Base-by-base conservation (phyloP, 2,888 invertebrate species). In the Heliconius sara region DNA sequence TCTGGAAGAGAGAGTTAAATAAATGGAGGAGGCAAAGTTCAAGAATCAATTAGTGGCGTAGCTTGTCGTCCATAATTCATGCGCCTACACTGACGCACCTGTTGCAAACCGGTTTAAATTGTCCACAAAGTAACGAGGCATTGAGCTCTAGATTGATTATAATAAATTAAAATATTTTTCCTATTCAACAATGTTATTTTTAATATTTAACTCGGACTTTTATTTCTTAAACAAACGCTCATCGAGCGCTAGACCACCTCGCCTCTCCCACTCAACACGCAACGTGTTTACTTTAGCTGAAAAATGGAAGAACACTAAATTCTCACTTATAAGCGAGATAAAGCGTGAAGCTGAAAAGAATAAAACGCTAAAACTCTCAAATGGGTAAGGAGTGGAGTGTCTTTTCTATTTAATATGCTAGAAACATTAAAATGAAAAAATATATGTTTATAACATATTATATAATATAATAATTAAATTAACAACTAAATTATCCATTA, bases 31-130 rank as follows among this genome's bases (percentile, higher is more conserved):
- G 80, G 82, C 82, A 84, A 84, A 86, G 85, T 85, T 87, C 85
- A 86, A 85, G 88, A 90, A 91, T 91, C 91, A 91, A 91, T 92
- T 93, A 92, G 89, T 85, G 82, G 82, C 83, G 85, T 85, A 81
- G 76, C 83, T 80, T 83, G 81, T 83, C 85, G 84, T 89, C 85
- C 88, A 92, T 92, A 90, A 92, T 91, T 92, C 91, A 92, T 89
- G 89, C 81, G 84, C 81, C 82, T 81, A 80, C 82, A 84, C 85
- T 84, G 84, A 83, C 84, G 85, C 86, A 86, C 86, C 87, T 86
- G 85, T 87, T 87, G 86, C 86, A 82, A 84, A 78, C 77, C 79
- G 73, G 66, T 77, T 81, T 79, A 75, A 76, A 77, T 72, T 80
- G 78, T 79, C 76, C 77, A 78, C 80, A 84, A 83, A 80, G 77